Base-by-base conservation (phyloP, 2,888 invertebrate genomes). In the Eutolmus rufibarbis region DNA sequence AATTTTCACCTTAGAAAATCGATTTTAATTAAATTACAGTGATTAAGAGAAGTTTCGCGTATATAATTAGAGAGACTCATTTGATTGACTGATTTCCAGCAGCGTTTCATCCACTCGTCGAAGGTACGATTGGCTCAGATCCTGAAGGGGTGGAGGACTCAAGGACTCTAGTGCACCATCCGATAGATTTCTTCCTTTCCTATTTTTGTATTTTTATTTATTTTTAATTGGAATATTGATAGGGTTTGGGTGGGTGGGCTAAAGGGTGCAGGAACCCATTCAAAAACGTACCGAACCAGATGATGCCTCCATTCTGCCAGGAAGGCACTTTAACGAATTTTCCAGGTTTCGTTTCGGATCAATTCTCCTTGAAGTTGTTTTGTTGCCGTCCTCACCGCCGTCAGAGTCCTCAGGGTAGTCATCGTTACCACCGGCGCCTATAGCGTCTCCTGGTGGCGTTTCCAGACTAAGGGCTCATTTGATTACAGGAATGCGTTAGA, bases 1-100 rank as follows among this genome's bases (percentile, higher is more conserved):
- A 82, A 85, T 85, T 85, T 74, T 74, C 40, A 51, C 74, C 40
- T 74, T 74, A 43, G 74, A 84, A 87, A 88, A 88, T 88, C 87
- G 88, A 88, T 88, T 88, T 88, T 88, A 88, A 88, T 88, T 88
- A 88, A 87, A 88, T 87, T 88, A 88, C 84, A 87, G 87, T 87
- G 88, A 88, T 87, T 88, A 87, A 87, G 88, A 87, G 86, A 86
- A 88, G 86, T 87, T 88, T 76, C 84, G 86, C 86, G 88, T 88
- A 84, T 46, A 46, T 88, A 88, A 88, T 88, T 88, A 88, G 88
- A 88, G 88, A 87, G 87, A 85, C 84, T 88, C 87, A 86, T 87
- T 87, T 88, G 88, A 88, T 88, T 88, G 87, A 88, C 87, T 88
- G 88, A 86, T 86, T 88, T 77, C 57, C 37, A 82, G 14, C 37